Base-by-base conservation (phyloP, 1,140 invertebrate species). In the Rhizoglyphus robini region DNA sequence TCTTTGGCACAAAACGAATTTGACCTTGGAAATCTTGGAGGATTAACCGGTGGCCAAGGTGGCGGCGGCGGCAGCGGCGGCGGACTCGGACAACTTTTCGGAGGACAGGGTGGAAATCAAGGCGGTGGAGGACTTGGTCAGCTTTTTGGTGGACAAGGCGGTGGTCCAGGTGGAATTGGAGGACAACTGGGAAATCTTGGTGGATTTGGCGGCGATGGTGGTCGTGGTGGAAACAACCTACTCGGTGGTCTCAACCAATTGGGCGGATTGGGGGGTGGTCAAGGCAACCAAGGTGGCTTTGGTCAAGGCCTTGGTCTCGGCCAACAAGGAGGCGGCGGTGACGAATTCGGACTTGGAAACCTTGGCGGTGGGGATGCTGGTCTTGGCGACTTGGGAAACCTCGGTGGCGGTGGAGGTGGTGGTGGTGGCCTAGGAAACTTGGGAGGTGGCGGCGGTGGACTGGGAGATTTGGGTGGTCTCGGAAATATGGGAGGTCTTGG, bases 231-330 rank as follows among this genome's bases (percentile, higher is more conserved):
- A 20, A 36, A 36, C 18, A 13, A 31, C n/a, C 18, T n/a, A 25
- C 32, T 31, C 13, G 41, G 46, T 27, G 63, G 63, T 64, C 18
- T 23, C 13, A 34, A 34, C 13, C 63, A 31, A 47, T n/a, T 48
- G 15, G 62, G 62, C 18, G 62, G 62, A 23, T 5, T 5, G 2
- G 63, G 63, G 3, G 54, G 54, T 8, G 63, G 63, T 2, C 38
- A 38, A 63, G 61, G 61, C n/a, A n/a, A n/a, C n/a, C n/a, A n/a
- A n/a, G n/a, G n/a, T n/a, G n/a, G n/a, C n/a, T 47, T 63, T 8
- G 61, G 61, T 18, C 57, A 61, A 61, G 59, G 59, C 11, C 23
- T 61, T n/a, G 59, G 59, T 38, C 25, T 27, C n/a, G 63, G 63
- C 3, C 27, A 48, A 49, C 15, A 27, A 29, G 63, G 63, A 8